Evolutionary conservation across 2,113 vertebrate species (phyloP).

Genomic region (Larimichthys polyactis): DNA sequence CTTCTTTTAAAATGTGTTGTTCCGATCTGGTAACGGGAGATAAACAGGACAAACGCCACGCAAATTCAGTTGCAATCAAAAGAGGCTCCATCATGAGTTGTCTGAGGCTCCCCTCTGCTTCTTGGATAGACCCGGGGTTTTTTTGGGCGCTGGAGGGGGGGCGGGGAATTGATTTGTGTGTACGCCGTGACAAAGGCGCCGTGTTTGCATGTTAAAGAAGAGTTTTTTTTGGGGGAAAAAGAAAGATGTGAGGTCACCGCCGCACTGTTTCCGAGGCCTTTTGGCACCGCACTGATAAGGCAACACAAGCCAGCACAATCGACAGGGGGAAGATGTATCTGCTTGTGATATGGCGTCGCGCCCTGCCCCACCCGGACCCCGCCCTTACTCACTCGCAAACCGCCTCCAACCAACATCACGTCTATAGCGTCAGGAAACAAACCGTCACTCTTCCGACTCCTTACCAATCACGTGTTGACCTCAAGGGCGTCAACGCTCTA

Average conservation of each 20-base stretch:
- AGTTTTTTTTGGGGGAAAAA: slow-evolving; percentile 36
- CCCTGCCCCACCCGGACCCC: slow-evolving; percentile 40
- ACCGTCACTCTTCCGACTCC: slow-evolving; percentile 73
- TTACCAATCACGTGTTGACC: slow-evolving; percentile 80
- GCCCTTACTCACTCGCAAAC: neutral
- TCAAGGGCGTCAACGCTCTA: slow-evolving; percentile 41
- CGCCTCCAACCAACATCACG: slow-evolving; percentile 9
- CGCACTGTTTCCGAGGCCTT: slow-evolving; percentile 66
- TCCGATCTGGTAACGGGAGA: slow-evolving; percentile 13
- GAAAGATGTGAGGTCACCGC: slow-evolving; percentile 65
- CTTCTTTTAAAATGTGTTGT: neutral
- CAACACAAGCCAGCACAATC: slow-evolving; percentile 61
- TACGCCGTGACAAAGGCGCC: slow-evolving; percentile 64
- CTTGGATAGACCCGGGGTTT: slow-evolving; percentile 26
- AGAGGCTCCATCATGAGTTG: slow-evolving; percentile 74
- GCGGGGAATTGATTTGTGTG: slow-evolving; percentile 65
- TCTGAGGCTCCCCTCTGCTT: slow-evolving; percentile 54
- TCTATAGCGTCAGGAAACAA: slow-evolving; percentile 67
- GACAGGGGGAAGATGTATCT: slow-evolving; percentile 84
- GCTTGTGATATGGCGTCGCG: slow-evolving; percentile 76
- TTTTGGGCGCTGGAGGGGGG: slow-evolving; percentile 45
- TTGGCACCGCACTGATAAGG: slow-evolving; percentile 73
- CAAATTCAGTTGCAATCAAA: slow-evolving; percentile 68
- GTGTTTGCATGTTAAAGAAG: slow-evolving; percentile 82
- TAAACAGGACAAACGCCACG: neutral